phyloP scores from a whole-genome alignment of 2,888 invertebrate genomes.

The Lagria hirta region DNA sequence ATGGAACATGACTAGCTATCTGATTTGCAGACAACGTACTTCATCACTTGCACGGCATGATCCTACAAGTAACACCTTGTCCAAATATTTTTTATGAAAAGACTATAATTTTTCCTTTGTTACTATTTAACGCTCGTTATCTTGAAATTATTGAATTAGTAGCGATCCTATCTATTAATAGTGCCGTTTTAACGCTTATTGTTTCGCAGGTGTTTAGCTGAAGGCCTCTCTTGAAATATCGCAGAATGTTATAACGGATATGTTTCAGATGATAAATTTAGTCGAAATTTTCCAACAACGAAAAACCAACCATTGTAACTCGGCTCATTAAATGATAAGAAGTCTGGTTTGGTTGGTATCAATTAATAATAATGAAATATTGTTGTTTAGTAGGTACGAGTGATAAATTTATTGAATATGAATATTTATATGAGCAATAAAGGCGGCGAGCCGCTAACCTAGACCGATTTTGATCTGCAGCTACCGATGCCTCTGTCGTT shows the following conservation, averaged over 20 bases:
- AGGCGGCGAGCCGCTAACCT: conserved; percentile 22
- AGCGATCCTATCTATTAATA: conserved; percentile 22
- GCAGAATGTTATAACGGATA: conserved; percentile 14
- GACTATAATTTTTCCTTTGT: conserved; percentile 11
- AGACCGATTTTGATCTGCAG: conserved; percentile 34
- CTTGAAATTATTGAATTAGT: conserved; percentile 12
- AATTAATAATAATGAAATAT: conserved; percentile 30
- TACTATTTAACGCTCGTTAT: conserved; percentile 19
- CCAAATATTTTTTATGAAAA: conserved; percentile 28
- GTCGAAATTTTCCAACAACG: conserved; percentile 11
- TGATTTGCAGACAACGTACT: conserved; percentile 34
- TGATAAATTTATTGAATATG: conserved; percentile 35
- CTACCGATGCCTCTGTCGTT: conserved; percentile 35
- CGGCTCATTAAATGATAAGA: conserved; percentile 28
- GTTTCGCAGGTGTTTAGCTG: conserved; percentile 32
- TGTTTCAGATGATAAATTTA: conserved; percentile 8
- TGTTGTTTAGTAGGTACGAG: conserved; percentile 20
- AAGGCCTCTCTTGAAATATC: conserved; percentile 25
- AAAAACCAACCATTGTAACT: conserved; percentile 13
- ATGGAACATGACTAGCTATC: conserved; percentile 36
- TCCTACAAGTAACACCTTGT: conserved; percentile 26
- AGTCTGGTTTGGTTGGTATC: conserved; percentile 18
- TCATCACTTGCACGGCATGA: conserved; percentile 35
- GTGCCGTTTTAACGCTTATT: conserved; percentile 22
- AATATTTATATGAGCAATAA: conserved; percentile 34